Conservation (phyloP, 2,113 vertebrate genomes). For the Chroicocephalus ridibundus region DNA sequence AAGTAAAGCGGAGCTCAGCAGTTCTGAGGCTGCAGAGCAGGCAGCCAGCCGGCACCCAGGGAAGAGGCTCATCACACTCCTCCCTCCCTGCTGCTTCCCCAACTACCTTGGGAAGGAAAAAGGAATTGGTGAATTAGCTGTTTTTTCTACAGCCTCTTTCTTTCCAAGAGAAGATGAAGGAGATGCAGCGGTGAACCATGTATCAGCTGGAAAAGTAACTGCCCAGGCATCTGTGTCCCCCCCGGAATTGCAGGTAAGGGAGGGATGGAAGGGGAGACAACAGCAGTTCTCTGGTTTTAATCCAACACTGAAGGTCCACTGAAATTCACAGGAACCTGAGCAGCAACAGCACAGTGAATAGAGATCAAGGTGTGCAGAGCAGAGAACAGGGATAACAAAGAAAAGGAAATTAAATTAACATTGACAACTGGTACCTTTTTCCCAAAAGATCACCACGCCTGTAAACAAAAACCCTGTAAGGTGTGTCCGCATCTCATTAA, state of each 20-base stretch:
- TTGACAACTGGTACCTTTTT: background rate
- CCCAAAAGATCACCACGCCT: background rate
- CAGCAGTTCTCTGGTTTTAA: background rate
- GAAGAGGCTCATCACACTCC: background rate
- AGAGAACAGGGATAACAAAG: background rate
- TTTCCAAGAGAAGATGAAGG: background rate
- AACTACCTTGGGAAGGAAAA: background rate
- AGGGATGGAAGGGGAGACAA: background rate
- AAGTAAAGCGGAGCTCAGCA: conserved; percentile 14
- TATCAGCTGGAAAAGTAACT: background rate
- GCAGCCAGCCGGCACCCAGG: background rate
- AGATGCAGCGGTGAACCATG: background rate
- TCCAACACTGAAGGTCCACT: background rate
- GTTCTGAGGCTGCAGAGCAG: conserved; percentile 6
- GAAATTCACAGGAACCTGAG: background rate
- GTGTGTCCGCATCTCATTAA: background rate
- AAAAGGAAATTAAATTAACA: background rate
- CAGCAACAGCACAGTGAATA: background rate
- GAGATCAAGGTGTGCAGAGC: background rate
- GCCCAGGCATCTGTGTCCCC: background rate
- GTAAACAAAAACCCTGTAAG: background rate
- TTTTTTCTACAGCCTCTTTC: background rate
- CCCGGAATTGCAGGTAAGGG: fast-evolving
- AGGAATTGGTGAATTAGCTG: background rate
- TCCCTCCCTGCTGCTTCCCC: conserved; percentile 3